Conservation (phyloP, 2,888 invertebrate genomes). For the Seira ritae region DNA sequence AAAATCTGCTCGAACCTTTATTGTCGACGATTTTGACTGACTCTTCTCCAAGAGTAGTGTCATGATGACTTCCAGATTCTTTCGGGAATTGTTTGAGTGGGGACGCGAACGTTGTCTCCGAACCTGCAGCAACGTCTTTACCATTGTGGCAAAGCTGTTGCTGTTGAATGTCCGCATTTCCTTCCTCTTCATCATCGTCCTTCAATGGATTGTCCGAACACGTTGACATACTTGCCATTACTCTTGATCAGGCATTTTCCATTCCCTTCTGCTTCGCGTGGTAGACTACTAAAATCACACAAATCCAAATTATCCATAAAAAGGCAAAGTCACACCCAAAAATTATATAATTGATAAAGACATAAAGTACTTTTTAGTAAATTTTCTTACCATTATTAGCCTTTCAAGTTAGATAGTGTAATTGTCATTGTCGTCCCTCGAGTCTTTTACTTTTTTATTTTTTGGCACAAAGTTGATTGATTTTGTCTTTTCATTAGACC, state of each 20-base stretch:
- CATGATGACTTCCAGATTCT: too few relatives aligned
- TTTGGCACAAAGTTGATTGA: too few relatives aligned
- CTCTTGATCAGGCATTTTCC: background rate
- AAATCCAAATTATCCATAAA: background rate
- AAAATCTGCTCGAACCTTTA: background rate
- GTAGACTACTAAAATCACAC: background rate
- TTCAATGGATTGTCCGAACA: background rate
- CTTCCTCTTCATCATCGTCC: constrained; percentile 9
- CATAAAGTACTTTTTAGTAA: background rate
- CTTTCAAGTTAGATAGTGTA: too few relatives aligned
- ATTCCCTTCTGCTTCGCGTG: background rate
- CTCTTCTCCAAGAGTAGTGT: too few relatives aligned
- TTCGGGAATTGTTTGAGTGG: too few relatives aligned
- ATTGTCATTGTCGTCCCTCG: too few relatives aligned
- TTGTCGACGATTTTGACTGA: too few relatives aligned
- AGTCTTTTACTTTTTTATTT: too few relatives aligned
- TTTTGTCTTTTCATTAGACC: too few relatives aligned
- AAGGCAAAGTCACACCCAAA: background rate
- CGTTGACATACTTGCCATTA: background rate
- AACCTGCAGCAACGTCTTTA: background rate
- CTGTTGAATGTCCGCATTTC: background rate
- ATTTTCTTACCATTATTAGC: background rate
- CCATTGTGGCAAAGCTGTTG: background rate
- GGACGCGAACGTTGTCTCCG: too few relatives aligned
- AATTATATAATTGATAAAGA: background rate